A percentile compares a stretch with the other conserved stretches of the same genome.
Conservation (phyloP, 2,888 invertebrate species). For the Rotaria socialis region DNA sequence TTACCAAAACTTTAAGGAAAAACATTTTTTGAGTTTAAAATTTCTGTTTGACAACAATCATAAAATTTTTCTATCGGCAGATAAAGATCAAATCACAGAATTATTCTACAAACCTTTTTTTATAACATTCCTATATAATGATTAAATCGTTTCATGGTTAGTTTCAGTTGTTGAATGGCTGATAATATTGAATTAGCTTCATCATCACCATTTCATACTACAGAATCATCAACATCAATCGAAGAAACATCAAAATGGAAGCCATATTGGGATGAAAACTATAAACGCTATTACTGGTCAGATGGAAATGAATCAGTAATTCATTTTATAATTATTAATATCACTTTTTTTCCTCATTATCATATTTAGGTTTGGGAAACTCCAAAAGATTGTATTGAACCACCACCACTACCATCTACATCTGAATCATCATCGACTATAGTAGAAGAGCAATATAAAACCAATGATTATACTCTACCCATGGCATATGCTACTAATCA, state of each 20-base stretch:
- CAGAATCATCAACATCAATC: neutral
- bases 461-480: neutral
- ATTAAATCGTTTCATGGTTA: neutral
- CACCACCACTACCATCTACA: neutral
- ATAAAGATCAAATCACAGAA: too few species aligned
- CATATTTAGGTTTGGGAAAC: neutral
- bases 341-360: too few species aligned
- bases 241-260: neutral
- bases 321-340: neutral
- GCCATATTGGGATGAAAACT: constrained; percentile 3
- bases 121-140: too few species aligned
- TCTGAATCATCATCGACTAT: neutral
- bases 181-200: too few species aligned
- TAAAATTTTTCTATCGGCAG: too few species aligned
- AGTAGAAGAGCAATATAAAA: neutral
- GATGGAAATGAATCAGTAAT: neutral
- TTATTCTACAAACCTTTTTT: too few species aligned
- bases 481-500: neutral
- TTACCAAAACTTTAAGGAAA: too few species aligned
- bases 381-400: neutral
- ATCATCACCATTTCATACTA: neutral
- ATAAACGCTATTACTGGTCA: constrained; percentile 11
- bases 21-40: too few species aligned
- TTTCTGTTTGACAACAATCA: too few species aligned
- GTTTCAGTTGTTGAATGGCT: neutral